These are phyloP conservation scores for Orgyia antiqua DNA, from an alignment of 2,888 invertebrate genomes.

Conservation along the genomic window DNA sequence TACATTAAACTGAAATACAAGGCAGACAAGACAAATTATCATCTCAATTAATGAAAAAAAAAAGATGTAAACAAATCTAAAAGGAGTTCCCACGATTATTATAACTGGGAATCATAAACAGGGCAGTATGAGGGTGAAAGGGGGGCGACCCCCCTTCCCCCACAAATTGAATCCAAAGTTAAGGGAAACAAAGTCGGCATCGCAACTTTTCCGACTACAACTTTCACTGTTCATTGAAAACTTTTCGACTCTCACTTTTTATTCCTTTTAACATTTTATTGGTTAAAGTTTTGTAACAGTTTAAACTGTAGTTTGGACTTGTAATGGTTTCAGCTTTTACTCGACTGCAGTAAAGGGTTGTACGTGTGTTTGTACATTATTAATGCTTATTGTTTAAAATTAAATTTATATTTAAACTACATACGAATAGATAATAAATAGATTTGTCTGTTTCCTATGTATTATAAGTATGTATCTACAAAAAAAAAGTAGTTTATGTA, in stretches of 20 bases:
- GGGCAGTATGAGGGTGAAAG: conserved; percentile 33
- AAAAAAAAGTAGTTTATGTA: too few relatives aligned
- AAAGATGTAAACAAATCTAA: conserved; percentile 22
- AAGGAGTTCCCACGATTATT: conserved; percentile 31
- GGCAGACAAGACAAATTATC: too few relatives aligned
- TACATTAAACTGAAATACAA: too few relatives aligned
- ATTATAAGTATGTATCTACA: too few relatives aligned
- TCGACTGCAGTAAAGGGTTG: too few relatives aligned
- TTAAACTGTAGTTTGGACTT: conserved; percentile 1
- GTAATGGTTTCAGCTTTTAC: not conserved
- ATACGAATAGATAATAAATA: too few relatives aligned
- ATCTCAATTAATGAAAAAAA: too few relatives aligned
- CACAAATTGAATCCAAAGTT: conserved; percentile 68
- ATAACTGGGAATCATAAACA: conserved; percentile 37
- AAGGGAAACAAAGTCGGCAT: conserved; percentile 61
- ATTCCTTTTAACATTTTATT: conserved; percentile 24
- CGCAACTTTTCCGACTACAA: conserved; percentile 57
- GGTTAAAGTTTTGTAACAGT: conserved; percentile 7
- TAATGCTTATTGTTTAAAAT: too few relatives aligned
- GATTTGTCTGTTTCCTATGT: too few relatives aligned
- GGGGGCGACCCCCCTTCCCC: conserved; percentile 25
- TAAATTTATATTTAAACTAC: too few relatives aligned
- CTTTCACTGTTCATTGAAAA: conserved; percentile 65
- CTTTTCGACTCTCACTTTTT: conserved; percentile 59
- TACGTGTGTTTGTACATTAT: too few relatives aligned